Percentiles rank a stretch among this genome's conserved stretches.
phyloP scores from a whole-genome alignment of 2,888 invertebrate genomes.

The Mycalesis mineus region DNA sequence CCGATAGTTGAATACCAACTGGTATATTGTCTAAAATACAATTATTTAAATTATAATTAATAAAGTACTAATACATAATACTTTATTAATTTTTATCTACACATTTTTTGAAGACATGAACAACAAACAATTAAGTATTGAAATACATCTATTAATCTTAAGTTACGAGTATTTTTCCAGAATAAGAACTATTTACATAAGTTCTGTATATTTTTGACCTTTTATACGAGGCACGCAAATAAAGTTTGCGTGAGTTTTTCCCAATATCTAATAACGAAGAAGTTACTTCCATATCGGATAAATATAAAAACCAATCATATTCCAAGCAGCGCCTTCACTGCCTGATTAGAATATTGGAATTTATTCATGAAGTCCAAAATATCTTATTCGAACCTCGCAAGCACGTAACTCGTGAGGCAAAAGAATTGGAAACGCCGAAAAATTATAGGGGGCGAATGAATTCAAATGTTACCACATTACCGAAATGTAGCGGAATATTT shows the following conservation, averaged over 20 bases:
- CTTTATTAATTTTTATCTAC: too few relatives aligned
- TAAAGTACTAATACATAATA: too few relatives aligned
- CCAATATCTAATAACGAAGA: neutral
- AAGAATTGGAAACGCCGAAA: constrained; percentile 21
- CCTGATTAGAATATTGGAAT: constrained; percentile 24
- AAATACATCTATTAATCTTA: too few relatives aligned
- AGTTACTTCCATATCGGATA: neutral
- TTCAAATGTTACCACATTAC: constrained; percentile 13
- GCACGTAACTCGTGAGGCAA: constrained; percentile 14
- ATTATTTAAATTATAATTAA: too few relatives aligned
- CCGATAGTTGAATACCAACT: too few relatives aligned
- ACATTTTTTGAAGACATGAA: too few relatives aligned
- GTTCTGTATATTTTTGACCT: neutral
- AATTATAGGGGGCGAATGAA: constrained; percentile 14
- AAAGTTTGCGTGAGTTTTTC: neutral
- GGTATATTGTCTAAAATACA: too few relatives aligned
- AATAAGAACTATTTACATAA: neutral
- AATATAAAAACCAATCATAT: constrained; percentile 14
- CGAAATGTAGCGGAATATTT: constrained; percentile 1
- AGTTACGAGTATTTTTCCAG: too few relatives aligned
- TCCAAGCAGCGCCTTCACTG: constrained; percentile 1
- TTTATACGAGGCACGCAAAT: neutral
- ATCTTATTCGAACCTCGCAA: constrained; percentile 20
- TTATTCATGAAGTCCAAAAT: constrained; percentile 27
- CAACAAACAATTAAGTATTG: too few relatives aligned